Conservation (phyloP, 2,888 invertebrate genomes). For the Venustoraphidia nigricollis region DNA sequence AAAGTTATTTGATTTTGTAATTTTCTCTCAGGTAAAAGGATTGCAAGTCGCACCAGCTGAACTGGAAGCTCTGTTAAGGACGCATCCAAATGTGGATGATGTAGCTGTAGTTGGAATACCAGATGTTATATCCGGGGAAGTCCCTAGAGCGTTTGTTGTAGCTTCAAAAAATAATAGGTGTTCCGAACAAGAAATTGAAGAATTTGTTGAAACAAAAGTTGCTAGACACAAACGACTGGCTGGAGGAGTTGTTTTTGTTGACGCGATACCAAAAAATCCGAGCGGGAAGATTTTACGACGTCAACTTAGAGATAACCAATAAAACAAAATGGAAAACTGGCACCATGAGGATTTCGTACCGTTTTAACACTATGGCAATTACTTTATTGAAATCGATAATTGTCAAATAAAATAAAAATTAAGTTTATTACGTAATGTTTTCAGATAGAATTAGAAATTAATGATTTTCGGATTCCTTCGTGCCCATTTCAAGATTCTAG, state of each 20-base stretch:
- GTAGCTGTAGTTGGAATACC: slow-evolving; percentile 71
- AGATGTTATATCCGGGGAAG: slow-evolving; percentile 51
- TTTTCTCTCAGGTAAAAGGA: slow-evolving; percentile 25
- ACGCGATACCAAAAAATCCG: slow-evolving; percentile 55
- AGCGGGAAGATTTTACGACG: slow-evolving; percentile 64
- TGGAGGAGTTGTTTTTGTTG: slow-evolving; percentile 50
- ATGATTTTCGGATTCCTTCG: no score
- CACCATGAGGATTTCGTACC: no score
- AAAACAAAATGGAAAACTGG: no score
- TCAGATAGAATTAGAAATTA: no score
- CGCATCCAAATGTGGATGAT: slow-evolving; percentile 59
- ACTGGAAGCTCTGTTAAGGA: slow-evolving; percentile 55
- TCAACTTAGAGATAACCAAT: slow-evolving; percentile 27
- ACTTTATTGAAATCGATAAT: no score
- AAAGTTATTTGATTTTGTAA: no score
- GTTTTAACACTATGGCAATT: no score
- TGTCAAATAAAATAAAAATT: no score
- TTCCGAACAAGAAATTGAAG: slow-evolving; percentile 17
- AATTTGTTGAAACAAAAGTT: slow-evolving; percentile 44
- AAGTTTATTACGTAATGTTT: no score
- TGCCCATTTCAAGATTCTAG: no score
- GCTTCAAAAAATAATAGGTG: slow-evolving; percentile 26
- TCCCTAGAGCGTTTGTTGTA: slow-evolving; percentile 60
- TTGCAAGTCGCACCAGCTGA: slow-evolving; percentile 81
- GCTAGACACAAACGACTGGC: slow-evolving; percentile 44